phyloP scores from a whole-genome alignment of 1,140 invertebrate species.

The Nephila pilipes region DNA sequence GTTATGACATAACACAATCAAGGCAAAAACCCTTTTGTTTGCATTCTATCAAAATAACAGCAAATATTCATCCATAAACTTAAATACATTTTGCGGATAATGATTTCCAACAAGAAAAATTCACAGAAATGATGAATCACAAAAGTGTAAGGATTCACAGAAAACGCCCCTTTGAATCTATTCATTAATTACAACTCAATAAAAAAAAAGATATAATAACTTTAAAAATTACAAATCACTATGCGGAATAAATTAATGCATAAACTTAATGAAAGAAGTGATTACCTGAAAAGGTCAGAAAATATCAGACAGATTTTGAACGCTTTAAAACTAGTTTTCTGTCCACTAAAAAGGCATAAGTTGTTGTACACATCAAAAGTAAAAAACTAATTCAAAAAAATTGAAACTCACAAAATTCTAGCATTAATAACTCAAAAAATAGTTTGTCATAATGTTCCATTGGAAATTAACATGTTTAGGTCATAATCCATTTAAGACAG shows the following conservation, averaged over 20 bases:
- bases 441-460: background rate
- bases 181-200: background rate
- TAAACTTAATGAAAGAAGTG: background rate
- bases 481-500: background rate
- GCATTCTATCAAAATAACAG: no score
- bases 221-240: background rate
- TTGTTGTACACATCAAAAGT: background rate
- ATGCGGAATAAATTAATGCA: background rate
- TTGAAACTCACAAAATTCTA: background rate
- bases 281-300: slow-evolving; percentile 4
- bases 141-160: background rate
- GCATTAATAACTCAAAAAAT: background rate
- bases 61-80: no score
- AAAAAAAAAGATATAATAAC: background rate
- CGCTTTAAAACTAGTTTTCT: background rate
- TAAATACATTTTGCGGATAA: no score
- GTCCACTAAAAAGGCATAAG: background rate
- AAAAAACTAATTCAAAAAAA: background rate
- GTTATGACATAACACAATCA: no score
- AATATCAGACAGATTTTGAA: background rate
- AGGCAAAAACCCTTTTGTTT: no score
- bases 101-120: no score
- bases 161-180: slow-evolving; percentile 12
- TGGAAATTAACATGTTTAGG: background rate
- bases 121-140: no score